Base-by-base conservation (phyloP, 2,113 vertebrate species). In the Xiphophorus hellerii region DNA sequence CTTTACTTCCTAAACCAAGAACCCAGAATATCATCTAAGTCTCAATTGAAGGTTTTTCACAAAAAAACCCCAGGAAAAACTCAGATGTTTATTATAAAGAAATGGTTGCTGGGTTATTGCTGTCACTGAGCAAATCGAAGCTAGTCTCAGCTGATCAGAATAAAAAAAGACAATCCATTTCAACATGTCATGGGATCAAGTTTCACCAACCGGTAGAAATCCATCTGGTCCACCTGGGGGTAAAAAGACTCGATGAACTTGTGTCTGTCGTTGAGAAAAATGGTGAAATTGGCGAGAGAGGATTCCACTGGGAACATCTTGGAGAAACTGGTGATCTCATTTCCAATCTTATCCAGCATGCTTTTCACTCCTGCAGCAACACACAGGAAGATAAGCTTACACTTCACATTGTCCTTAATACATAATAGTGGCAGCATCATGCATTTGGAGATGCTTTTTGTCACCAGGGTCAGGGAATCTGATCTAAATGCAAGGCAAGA, bases 121-220 rank as follows among this genome's bases (percentile, higher is more conserved):
- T 54, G 2, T n/a, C 25, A 10, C 51, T 58, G 9, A 58, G 51
- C 25, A 58, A 58, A 58, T n/a, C 9, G n/a, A 58, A 58, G 2
- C 22, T n/a, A 58, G 14, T 15, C 13, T 13, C 20, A 62, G 61
- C 13, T 17, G 28, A 63, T 30, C 29, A 22, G 17, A 9, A 58
- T 10, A n/a, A n/a, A n/a, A 25, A n/a, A 3, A 58, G 22, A 58
- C 5, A 25, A 58, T n/a, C 51, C 20, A 58, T 10, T 25, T n/a
- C 25, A 58, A 58, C 22, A 25, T 54, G 9, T 58, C 10, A 25
- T 58, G 17, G 7, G 20, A 17, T 22, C 51, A 58, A 58, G 51
- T 22, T 58, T 58, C 54, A 82, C 88, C 67, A 88, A 99, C 98
- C 97, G 96, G 92, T 98, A 98, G 64, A 96, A 96, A 80, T 99